Evolutionary conservation across 2,797 vertebrate genomes (phyloP).

Genomic region (Sorex maritimensis): DNA sequence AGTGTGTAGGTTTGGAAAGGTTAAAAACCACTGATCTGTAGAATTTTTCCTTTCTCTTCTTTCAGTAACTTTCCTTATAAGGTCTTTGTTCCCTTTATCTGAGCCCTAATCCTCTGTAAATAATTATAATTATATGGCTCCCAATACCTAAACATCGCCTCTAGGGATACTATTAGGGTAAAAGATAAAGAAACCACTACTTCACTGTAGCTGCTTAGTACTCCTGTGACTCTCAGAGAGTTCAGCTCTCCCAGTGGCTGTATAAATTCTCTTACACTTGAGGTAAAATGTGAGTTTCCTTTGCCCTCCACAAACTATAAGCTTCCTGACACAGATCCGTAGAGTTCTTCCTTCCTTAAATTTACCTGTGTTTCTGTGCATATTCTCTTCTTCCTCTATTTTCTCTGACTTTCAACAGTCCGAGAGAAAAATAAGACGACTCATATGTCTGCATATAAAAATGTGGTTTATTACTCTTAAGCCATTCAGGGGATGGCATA

Average conservation of each 20-base stretch:
- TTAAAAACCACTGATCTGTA: no score
- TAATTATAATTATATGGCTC: neutral
- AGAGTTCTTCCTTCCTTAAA: constrained; percentile 18
- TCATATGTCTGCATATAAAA: neutral
- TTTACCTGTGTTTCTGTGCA: neutral
- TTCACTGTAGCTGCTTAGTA: neutral
- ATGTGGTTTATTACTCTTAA: neutral
- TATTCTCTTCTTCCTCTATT: neutral
- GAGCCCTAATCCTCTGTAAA: neutral
- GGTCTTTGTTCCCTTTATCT: constrained; percentile 28
- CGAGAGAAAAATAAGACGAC: constrained; percentile 18
- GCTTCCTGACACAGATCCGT: neutral
- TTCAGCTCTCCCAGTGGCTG: neutral
- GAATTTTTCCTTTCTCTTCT: neutral
- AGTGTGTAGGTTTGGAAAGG: no score
- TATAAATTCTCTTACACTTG: neutral
- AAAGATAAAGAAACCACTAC: neutral
- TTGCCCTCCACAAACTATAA: neutral
- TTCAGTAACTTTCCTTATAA: constrained; percentile 47
- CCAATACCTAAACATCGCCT: neutral
- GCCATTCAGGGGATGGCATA: constrained; percentile 17
- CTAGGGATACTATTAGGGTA: neutral
- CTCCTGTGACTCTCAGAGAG: neutral
- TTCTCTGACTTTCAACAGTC: neutral
- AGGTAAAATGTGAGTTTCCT: neutral